phyloP scores from a whole-genome alignment of 2,113 vertebrate genomes.

The Limnothrissa miodon region DNA sequence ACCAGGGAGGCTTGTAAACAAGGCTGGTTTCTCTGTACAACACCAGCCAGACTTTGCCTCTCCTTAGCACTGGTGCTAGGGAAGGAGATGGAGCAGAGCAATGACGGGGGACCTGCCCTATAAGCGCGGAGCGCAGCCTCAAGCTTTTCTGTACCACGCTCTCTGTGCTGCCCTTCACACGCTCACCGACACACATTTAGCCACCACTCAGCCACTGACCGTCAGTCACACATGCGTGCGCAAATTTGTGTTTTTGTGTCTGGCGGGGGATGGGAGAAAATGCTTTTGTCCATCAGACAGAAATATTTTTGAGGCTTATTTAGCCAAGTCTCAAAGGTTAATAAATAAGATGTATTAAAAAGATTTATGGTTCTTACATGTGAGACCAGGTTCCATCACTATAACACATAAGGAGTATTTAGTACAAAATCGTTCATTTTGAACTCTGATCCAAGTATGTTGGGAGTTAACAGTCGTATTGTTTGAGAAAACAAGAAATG shows the following conservation, averaged over 20 bases:
- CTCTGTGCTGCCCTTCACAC: constrained; percentile 76
- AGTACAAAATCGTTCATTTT: not conserved
- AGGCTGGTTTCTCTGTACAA: constrained; percentile 96
- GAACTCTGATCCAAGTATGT: not conserved
- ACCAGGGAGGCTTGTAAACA: constrained; percentile 79
- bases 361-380: not conserved
- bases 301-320: not conserved
- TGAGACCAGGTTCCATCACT: not conserved
- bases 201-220: constrained; percentile 5
- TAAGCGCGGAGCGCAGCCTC: constrained; percentile 69
- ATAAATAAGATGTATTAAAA: not conserved
- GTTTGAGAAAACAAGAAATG: not conserved
- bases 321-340: not conserved
- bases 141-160: constrained; percentile 88
- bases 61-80: constrained; percentile 8
- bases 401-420: not conserved
- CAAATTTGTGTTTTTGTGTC: not conserved
- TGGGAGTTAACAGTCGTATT: not conserved
- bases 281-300: not conserved
- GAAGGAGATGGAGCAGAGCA: no score
- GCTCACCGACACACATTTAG: constrained; percentile 68
- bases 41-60: constrained; percentile 82
- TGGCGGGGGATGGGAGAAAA: no score
- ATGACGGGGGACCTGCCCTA: constrained; percentile 42
- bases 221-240: not conserved